Evolutionary conservation across 2,888 invertebrate genomes (phyloP), one percentile per base, ranked within the genome.

Genomic region (Drosophila crucigera): DNA sequence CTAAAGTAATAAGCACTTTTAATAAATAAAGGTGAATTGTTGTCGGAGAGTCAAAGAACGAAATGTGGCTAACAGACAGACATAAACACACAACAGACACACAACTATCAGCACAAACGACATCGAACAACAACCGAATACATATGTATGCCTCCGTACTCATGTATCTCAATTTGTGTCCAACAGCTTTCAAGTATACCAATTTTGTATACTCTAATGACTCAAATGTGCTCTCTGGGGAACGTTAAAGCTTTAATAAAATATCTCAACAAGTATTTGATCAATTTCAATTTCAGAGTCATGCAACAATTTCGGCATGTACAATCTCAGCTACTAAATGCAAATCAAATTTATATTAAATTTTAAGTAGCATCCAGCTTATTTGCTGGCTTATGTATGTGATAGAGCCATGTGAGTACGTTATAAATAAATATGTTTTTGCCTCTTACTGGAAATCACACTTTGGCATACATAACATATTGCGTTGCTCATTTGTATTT

Each of bases 1-100:
- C 84, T 90, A 87, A 87, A 82, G 85, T 84, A 87, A 90, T 90
- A 87, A 89, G 88, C 90, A 87, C 82, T 89, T 91, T 87, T 87
- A 91, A 89, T 84, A 87, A 87, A 87, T 87, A 86, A 89, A 87
- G 74, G 75, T 84, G 84, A 87, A 82, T 72, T 84, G 65, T 70
- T 80, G 72, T 54, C 47, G 47, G 33, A 33, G 62, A 64, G 62
- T 49, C 43, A 16, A 7, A 10, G n/a, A 28, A 19, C n/a, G 25
- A 43, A n/a, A 43, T 43, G 28, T 43, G 33, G 28, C 58, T 9
- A n/a, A 47, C 64, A 61, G 35, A 25, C 28, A 56, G 41, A 25
- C 49, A 33, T 4, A 16, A 47, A 25, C 22, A 22, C 47, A 25
- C 22, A 47, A 25, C 47, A 25, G 16, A 47, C 47, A 9, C 16